Percentiles rank a stretch among this genome's conserved stretches.
Evolutionary conservation across 2,888 invertebrate species (phyloP).

Genomic region (Pandemis corylana): DNA sequence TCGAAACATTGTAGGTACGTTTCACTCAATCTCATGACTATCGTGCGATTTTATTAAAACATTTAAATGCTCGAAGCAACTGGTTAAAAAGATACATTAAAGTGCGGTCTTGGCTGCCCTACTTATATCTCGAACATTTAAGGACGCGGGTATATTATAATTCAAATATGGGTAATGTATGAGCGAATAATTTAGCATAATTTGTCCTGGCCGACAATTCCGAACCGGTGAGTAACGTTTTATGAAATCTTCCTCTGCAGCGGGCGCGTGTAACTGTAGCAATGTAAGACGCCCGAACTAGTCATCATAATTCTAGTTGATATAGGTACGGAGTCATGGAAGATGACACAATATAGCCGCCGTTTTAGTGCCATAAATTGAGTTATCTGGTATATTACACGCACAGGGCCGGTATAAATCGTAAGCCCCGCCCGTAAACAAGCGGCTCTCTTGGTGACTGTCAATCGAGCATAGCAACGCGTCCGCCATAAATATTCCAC

Average conservation of each 20-base stretch:
- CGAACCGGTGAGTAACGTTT: slow-evolving; percentile 27
- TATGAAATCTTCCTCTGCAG: slow-evolving; percentile 29
- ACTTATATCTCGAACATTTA: slow-evolving; percentile 34
- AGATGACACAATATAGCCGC: slow-evolving; percentile 55
- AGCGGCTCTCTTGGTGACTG: slow-evolving; percentile 65
- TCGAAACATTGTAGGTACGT: not conserved
- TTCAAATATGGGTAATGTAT: slow-evolving; percentile 41
- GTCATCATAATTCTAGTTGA: slow-evolving; percentile 63
- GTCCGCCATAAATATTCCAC: slow-evolving; percentile 58
- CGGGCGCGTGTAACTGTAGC: slow-evolving; percentile 7
- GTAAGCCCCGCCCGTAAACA: slow-evolving; percentile 60
- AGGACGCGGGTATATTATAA: slow-evolving; percentile 34
- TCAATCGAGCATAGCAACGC: slow-evolving; percentile 62
- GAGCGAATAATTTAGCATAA: slow-evolving; percentile 40
- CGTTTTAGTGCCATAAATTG: slow-evolving; percentile 68
- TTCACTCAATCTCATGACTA: not conserved
- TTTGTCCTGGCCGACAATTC: slow-evolving; percentile 29
- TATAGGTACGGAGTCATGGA: slow-evolving; percentile 60
- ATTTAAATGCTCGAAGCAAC: not conserved
- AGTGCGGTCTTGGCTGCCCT: slow-evolving; percentile 1
- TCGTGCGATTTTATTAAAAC: not conserved
- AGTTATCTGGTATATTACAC: slow-evolving; percentile 74
- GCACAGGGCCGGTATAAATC: slow-evolving; percentile 66
- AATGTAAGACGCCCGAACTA: slow-evolving; percentile 14
- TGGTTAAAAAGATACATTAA: slow-evolving; percentile 1